Evolutionary conservation across 2,888 invertebrate species (phyloP).

Genomic region (Caenorhabditis sp.): DNA sequence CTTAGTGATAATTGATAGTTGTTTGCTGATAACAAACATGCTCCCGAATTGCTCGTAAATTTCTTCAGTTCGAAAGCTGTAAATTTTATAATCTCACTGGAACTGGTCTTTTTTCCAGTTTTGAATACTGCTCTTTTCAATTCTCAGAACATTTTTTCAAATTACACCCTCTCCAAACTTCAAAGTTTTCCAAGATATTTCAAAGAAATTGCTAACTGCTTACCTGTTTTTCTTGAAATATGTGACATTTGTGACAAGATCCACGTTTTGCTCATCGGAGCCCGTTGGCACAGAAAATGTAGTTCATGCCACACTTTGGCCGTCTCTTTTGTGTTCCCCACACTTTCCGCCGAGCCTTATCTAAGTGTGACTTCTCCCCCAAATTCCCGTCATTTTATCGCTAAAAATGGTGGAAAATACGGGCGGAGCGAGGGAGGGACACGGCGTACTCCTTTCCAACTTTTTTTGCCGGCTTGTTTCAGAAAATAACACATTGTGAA

Average conservation of each 20-base stretch:
- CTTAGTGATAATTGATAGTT: not conserved
- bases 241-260: not conserved
- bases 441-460: slow-evolving; percentile 3
- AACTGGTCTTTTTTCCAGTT: no score
- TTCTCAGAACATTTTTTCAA: no score
- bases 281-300: slow-evolving; percentile 5
- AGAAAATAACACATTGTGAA: no score
- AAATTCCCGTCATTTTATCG: slow-evolving; percentile 3
- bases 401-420: no score
- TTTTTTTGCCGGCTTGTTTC: no score
- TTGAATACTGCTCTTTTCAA: no score
- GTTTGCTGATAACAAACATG: not conserved
- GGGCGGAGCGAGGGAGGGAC: not conserved
- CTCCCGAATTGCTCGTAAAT: not conserved
- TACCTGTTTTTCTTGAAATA: no score
- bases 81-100: no score
- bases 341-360: not conserved
- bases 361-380: slow-evolving; percentile 7
- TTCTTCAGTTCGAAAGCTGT: not conserved
- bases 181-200: not conserved
- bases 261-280: slow-evolving; percentile 5
- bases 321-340: slow-evolving; percentile 3
- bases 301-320: not conserved
- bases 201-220: no score
- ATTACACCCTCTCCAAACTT: no score